Evolutionary conservation across 2,797 vertebrate species (phyloP).

Genomic region (Dicrostonyx torquatus): DNA sequence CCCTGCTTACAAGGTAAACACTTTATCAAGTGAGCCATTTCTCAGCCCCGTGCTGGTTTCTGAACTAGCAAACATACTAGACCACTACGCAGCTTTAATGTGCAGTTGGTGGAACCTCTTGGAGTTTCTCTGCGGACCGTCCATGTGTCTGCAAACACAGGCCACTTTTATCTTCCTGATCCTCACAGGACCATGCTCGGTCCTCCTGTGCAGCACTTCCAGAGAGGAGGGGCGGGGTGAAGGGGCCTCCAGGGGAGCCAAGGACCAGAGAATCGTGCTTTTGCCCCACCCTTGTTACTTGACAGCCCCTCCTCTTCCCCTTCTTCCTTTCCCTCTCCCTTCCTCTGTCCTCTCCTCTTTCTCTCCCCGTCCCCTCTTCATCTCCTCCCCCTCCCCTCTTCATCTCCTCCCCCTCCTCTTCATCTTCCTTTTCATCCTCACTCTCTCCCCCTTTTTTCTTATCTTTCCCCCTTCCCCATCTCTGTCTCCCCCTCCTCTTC

Average conservation of each 20-base stretch:
- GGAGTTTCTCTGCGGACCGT: not conserved
- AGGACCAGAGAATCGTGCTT: rapidly evolving
- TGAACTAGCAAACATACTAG: not conserved
- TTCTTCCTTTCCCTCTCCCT: rapidly evolving
- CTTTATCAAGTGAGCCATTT: not conserved
- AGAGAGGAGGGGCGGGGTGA: rapidly evolving
- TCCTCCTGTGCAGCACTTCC: not conserved
- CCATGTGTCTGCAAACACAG: not conserved
- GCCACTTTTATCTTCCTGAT: not conserved
- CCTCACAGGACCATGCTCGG: not conserved
- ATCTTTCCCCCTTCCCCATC: not conserved
- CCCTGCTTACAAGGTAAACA: not conserved
- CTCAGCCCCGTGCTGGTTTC: not conserved
- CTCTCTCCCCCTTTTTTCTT: rapidly evolving
- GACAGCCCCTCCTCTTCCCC: too few relatives aligned
- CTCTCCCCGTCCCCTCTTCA: not conserved
- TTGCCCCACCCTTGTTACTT: not conserved
- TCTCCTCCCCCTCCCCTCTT: not conserved
- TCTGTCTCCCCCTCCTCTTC: not conserved
- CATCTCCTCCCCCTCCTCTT: not conserved
- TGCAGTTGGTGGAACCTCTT: not conserved
- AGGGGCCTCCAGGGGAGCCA: rapidly evolving
- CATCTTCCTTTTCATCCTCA: too few relatives aligned
- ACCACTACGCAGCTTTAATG: not conserved
- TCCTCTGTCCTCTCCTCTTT: not conserved